Percentiles rank a stretch among this genome's conserved stretches.
Conservation (phyloP, 1,140 invertebrate species). For the Lamellibrachia luymesi region DNA sequence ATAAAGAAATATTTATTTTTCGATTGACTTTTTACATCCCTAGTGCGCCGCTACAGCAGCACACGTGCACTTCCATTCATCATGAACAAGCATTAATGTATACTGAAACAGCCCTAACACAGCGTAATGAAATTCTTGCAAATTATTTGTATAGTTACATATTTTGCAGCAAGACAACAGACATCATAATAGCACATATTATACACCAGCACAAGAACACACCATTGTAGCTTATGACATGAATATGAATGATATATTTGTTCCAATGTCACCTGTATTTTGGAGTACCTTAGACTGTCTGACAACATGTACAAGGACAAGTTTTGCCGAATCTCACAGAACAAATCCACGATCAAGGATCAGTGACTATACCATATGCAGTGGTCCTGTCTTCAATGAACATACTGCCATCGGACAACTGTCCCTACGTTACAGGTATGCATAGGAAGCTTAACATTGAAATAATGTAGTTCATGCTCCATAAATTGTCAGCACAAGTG, state of each 20-base stretch:
- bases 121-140: background rate
- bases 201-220: background rate
- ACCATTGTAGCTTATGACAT: background rate
- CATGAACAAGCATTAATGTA: background rate
- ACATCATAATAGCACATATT: background rate
- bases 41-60: background rate
- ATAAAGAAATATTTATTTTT: slow-evolving; percentile 4
- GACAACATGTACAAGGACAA: background rate
- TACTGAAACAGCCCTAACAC: background rate
- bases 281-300: background rate
- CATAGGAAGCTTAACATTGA: no score
- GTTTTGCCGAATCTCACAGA: background rate
- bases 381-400: background rate
- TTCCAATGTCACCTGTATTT: background rate
- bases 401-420: background rate
- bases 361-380: background rate
- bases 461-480: no score
- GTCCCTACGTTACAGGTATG: no score
- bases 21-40: background rate
- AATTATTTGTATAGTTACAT: background rate
- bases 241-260: background rate
- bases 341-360: background rate
- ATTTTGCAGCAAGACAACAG: background rate
- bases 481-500: background rate
- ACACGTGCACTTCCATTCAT: background rate